Conservation (phyloP, 1,140 invertebrate genomes). For the Cotesia glomerata region DNA sequence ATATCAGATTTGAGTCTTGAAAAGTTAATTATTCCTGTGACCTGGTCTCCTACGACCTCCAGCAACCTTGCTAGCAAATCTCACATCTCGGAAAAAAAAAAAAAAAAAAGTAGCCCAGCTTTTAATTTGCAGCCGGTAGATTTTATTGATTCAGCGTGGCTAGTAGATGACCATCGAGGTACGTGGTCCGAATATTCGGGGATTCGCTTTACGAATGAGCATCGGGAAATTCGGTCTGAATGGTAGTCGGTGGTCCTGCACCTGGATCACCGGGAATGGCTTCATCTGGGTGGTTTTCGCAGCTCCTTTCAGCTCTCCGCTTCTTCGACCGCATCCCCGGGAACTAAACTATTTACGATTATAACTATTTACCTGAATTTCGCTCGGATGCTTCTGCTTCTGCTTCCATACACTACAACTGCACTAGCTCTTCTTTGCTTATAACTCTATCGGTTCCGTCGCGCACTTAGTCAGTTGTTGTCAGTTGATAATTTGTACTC, state of each 20-base stretch:
- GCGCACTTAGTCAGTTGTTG: no score
- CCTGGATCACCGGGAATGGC: not conserved
- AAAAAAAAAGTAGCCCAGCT: no score
- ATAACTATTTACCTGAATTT: constrained; percentile 39
- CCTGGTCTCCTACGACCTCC: no score
- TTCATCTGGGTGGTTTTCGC: not conserved
- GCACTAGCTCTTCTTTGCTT: no score
- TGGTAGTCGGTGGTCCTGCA: not conserved
- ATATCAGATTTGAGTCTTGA: no score
- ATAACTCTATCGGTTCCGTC: no score
- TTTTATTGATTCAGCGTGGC: not conserved
- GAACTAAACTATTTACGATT: constrained; percentile 40
- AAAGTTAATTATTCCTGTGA: no score
- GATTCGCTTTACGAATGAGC: constrained; percentile 4
- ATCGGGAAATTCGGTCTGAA: not conserved
- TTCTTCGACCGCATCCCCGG: not conserved
- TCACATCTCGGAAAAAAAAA: no score
- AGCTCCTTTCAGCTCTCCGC: not conserved
- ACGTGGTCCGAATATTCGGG: not conserved
- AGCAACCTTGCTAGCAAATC: no score
- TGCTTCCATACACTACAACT: no score
- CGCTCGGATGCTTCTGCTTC: constrained; percentile 32
- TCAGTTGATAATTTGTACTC: constrained; percentile 5
- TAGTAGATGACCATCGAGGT: not conserved
- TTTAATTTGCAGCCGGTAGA: not conserved